phyloP scores from a whole-genome alignment of 2,888 invertebrate species.

The Odontomyia ornata region DNA sequence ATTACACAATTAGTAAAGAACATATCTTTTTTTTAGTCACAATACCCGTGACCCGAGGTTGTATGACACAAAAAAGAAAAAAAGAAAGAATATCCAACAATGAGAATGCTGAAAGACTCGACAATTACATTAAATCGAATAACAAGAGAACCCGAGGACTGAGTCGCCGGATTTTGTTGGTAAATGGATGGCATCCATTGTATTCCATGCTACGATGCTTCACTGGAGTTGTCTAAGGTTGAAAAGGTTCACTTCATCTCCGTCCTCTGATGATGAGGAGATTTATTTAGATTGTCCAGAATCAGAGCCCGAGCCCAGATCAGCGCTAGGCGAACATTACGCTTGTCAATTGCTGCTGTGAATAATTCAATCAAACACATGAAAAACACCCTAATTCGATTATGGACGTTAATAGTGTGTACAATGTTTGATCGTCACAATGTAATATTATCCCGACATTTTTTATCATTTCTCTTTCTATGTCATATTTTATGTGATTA shows the following conservation, averaged over 20 bases:
- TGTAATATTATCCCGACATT: neutral
- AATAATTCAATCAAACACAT: slow-evolving; percentile 37
- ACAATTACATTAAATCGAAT: slow-evolving; percentile 43
- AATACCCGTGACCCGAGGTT: slow-evolving; percentile 20
- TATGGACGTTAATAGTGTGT: slow-evolving; percentile 31
- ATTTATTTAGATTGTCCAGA: slow-evolving; percentile 35
- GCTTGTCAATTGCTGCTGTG: slow-evolving; percentile 34
- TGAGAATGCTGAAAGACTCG: slow-evolving; percentile 16
- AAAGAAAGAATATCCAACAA: slow-evolving; percentile 1
- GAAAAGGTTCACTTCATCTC: slow-evolving; percentile 22
- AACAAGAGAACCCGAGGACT: slow-evolving; percentile 31
- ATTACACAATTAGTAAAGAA: slow-evolving; percentile 1
- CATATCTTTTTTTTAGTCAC: neutral
- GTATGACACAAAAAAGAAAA: neutral
- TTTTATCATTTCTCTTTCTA: no score
- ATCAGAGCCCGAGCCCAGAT: neutral
- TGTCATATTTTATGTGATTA: neutral
- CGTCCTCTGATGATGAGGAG: neutral
- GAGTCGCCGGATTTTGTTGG: neutral
- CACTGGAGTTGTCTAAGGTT: slow-evolving; percentile 28
- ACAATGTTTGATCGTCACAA: slow-evolving; percentile 26
- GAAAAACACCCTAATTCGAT: slow-evolving; percentile 39
- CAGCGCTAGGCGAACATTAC: slow-evolving; percentile 12
- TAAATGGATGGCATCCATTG: slow-evolving; percentile 36
- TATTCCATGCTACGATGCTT: slow-evolving; percentile 7